phyloP scores from a whole-genome alignment of 2,888 invertebrate species.

The Eumerus sabulonum region DNA sequence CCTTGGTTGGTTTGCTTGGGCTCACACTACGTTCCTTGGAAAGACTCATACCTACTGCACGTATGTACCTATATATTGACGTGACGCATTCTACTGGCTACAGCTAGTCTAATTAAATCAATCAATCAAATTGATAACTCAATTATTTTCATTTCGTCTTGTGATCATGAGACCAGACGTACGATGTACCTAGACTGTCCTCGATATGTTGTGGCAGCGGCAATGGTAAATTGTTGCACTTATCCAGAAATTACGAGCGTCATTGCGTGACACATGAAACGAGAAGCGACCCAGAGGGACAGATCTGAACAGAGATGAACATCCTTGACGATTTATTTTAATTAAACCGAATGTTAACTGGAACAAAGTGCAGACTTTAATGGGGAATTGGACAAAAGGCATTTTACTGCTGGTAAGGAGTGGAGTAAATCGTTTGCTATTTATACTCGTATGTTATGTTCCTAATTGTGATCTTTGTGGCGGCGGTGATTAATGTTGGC shows the following conservation, averaged over 20 bases:
- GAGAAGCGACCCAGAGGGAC: neutral
- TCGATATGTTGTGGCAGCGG: neutral
- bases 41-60: too few species aligned
- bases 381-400: slow-evolving; percentile 30
- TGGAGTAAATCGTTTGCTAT: slow-evolving; percentile 49
- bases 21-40: too few species aligned
- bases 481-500: slow-evolving; percentile 62
- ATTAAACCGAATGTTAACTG: slow-evolving; percentile 55
- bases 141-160: slow-evolving; percentile 51
- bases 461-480: slow-evolving; percentile 55
- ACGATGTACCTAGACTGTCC: slow-evolving; percentile 2
- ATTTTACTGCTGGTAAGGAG: slow-evolving; percentile 21
- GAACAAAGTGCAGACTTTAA: slow-evolving; percentile 19
- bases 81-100: too few species aligned
- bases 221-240: slow-evolving; percentile 44
- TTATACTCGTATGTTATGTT: slow-evolving; percentile 57
- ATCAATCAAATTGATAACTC: slow-evolving; percentile 68
- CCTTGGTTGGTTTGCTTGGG: neutral
- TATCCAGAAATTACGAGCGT: slow-evolving; percentile 47
- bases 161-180: slow-evolving; percentile 21
- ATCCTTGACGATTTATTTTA: slow-evolving; percentile 56
- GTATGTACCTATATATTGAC: too few species aligned
- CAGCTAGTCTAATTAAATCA: slow-evolving; percentile 64
- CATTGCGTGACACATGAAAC: slow-evolving; percentile 52
- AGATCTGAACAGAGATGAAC: neutral